Conservation (phyloP, 2,888 invertebrate genomes). For the Drosophila nr. perissopoda region DNA sequence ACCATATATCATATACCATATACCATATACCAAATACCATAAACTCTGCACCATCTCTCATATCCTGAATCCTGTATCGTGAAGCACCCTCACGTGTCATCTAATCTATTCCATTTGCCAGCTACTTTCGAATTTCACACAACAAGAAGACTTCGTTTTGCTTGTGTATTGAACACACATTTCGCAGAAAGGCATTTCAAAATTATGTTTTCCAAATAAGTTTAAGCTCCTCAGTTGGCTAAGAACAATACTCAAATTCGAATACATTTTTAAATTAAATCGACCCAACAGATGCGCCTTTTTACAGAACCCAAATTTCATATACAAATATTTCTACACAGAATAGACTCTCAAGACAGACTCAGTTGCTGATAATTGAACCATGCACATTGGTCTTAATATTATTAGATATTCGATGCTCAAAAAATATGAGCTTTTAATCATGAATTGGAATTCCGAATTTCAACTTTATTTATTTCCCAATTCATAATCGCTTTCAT, state of each 20-base stretch:
- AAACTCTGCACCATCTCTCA: neutral
- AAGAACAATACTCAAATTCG: neutral
- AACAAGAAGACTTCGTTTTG: neutral
- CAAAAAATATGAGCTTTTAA: neutral
- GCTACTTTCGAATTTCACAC: neutral
- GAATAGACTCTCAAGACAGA: neutral
- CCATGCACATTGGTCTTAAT: neutral
- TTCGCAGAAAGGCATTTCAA: neutral
- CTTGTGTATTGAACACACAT: neutral
- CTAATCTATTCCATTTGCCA: slow-evolving; percentile 48
- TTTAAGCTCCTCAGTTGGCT: neutral
- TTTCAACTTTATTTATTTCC: neutral
- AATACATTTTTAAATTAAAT: neutral
- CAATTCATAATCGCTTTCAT: neutral
- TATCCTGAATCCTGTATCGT: slow-evolving; percentile 43
- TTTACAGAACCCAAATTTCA: neutral
- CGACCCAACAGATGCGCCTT: neutral
- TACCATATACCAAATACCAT: slow-evolving; percentile 32
- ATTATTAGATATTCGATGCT: neutral
- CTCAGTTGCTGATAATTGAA: neutral
- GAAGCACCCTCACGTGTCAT: slow-evolving; percentile 42
- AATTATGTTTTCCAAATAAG: neutral
- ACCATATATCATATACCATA: neutral
- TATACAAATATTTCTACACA: neutral
- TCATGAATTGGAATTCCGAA: neutral